Percentiles rank a stretch among this genome's conserved stretches.
Conservation (phyloP, 2,113 vertebrate species). For the Panthera tigris region DNA sequence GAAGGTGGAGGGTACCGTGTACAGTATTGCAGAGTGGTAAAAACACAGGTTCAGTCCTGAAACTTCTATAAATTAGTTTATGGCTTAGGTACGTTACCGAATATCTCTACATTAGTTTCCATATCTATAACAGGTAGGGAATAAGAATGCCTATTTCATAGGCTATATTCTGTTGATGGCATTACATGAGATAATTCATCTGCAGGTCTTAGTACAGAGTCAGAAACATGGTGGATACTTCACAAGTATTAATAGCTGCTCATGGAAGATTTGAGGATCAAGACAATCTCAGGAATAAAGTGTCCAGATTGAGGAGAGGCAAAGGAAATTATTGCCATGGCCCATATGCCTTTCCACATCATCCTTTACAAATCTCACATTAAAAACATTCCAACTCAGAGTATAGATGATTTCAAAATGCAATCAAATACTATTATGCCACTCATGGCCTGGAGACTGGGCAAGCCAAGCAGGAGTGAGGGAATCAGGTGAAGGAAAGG, state of each 20-base stretch:
- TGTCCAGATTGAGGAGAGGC: background rate
- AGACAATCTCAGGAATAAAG: background rate
- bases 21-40: rapidly evolving
- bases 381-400: background rate
- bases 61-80: background rate
- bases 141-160: background rate
- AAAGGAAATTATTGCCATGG: background rate
- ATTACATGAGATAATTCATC: background rate
- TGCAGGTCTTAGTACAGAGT: background rate
- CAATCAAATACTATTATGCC: background rate
- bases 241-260: background rate
- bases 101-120: background rate
- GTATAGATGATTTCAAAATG: background rate
- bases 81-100: background rate
- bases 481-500: slow-evolving; percentile 43
- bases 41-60: background rate
- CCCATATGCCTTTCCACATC: background rate
- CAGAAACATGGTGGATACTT: background rate
- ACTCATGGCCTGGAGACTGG: background rate
- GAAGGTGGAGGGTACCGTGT: background rate
- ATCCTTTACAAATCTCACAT: slow-evolving; percentile 20
- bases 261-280: background rate
- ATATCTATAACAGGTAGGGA: background rate
- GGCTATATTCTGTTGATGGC: background rate
- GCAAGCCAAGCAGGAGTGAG: background rate